These are phyloP conservation scores for Australoheros scitulus DNA, from an alignment of 2,113 vertebrate species.

Conservation along the genomic window DNA sequence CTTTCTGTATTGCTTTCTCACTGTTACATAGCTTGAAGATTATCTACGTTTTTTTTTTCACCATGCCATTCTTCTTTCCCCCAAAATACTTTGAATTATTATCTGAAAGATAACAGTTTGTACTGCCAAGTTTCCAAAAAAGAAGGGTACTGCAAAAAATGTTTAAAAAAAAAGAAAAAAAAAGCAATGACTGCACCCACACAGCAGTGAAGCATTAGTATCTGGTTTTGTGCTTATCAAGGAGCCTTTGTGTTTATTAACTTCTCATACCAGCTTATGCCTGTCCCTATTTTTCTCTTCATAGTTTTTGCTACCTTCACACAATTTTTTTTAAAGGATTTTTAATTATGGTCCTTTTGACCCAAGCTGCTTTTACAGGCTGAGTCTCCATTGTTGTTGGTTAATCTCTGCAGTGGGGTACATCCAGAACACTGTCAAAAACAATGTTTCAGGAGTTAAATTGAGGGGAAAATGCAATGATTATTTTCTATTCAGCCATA, in stretches of 20 bases:
- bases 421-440: constrained; percentile 42
- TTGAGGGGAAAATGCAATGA: constrained; percentile 48
- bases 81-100: neutral
- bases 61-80: accelerated
- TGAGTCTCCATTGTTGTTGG: neutral
- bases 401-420: constrained; percentile 20
- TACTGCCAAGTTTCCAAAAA: neutral
- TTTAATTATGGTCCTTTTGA: neutral
- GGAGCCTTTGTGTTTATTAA: neutral
- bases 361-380: neutral
- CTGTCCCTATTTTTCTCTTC: neutral
- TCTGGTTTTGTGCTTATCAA: neutral
- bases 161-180: neutral
- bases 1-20: neutral
- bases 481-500: constrained; percentile 26
- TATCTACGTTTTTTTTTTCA: neutral
- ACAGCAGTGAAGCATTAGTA: neutral
- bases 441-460: constrained; percentile 54
- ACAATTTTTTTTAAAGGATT: neutral
- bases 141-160: neutral
- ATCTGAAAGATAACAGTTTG: neutral
- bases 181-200: neutral
- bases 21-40: neutral
- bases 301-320: neutral
- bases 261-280: neutral